phyloP scores from a whole-genome alignment of 2,888 invertebrate species.

The Listrodromus nycthemerus region DNA sequence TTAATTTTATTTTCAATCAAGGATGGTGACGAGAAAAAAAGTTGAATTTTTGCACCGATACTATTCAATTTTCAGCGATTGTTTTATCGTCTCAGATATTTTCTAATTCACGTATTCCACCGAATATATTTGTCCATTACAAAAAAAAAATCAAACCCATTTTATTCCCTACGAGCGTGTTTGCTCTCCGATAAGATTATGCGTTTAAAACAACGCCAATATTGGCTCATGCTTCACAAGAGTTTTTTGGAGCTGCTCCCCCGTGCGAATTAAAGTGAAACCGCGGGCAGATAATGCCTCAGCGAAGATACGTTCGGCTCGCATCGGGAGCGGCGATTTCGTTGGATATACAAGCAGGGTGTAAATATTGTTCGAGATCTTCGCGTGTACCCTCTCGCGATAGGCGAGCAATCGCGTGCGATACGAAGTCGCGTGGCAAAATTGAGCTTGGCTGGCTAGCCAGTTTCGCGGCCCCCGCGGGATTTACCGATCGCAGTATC shows the following conservation, averaged over 20 bases:
- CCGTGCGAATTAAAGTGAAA: conserved; percentile 31
- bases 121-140: background rate
- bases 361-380: conserved; percentile 79
- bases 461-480: conserved; percentile 68
- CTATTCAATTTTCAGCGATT: too few relatives aligned
- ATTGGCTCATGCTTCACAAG: conserved; percentile 8
- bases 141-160: background rate
- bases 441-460: conserved; percentile 22
- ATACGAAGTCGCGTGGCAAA: conserved; percentile 55
- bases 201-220: conserved; percentile 30
- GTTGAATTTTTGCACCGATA: too few relatives aligned
- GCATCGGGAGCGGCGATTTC: conserved; percentile 16
- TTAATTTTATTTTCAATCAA: too few relatives aligned
- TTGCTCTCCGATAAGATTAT: conserved; percentile 6
- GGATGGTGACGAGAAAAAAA: too few relatives aligned
- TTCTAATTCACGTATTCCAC: too few relatives aligned
- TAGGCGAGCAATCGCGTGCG: conserved; percentile 46
- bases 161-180: background rate
- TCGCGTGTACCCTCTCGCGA: conserved; percentile 51
- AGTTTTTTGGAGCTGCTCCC: background rate
- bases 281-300: conserved; percentile 23
- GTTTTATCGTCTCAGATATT: too few relatives aligned
- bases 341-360: conserved; percentile 63
- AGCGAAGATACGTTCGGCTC: conserved; percentile 33
- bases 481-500: conserved; percentile 63